Evolutionary conservation across 2,113 vertebrate species (phyloP).

Genomic region (Thamnaconus septentrionalis): DNA sequence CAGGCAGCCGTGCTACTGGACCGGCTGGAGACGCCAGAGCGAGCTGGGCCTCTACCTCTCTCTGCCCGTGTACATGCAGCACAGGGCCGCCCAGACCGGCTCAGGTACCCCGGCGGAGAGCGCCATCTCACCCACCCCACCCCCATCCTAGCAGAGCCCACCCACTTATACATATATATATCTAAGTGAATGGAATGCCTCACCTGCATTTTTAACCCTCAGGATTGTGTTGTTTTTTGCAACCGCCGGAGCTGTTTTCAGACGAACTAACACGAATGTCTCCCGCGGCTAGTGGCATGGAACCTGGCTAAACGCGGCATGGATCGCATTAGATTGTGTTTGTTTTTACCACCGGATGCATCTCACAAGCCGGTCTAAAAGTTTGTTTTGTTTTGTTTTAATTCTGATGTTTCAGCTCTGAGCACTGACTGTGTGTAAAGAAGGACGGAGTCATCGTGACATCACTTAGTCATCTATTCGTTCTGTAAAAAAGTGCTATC

Average conservation of each 20-base stretch:
- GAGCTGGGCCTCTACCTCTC: constrained; percentile 63
- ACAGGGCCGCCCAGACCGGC: constrained; percentile 43
- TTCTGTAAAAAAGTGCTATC: background rate
- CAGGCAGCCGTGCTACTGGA: constrained; percentile 62
- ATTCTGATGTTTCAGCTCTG: background rate
- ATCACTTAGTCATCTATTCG: too few relatives aligned
- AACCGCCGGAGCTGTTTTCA: background rate
- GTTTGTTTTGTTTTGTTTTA: too few relatives aligned
- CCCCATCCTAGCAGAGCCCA: too few relatives aligned
- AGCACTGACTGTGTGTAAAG: too few relatives aligned
- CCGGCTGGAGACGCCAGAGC: constrained; percentile 62
- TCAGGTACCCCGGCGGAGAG: constrained; percentile 61
- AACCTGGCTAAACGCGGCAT: background rate
- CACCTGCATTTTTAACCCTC: constrained; percentile 32
- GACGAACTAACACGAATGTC: constrained; percentile 10
- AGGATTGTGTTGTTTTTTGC: constrained; percentile 33
- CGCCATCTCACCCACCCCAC: background rate
- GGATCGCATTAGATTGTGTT: too few relatives aligned
- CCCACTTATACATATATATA: background rate
- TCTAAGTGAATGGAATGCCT: constrained; percentile 5
- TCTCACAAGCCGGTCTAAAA: too few relatives aligned
- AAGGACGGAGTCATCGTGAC: too few relatives aligned
- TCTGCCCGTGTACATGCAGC: constrained; percentile 61
- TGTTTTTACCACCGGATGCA: too few relatives aligned
- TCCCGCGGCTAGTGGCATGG: constrained; percentile 41